phyloP scores from a whole-genome alignment of 30 jellyfish, hydroid and myxozoan species.

The Pseudorhiza aurosa region DNA sequence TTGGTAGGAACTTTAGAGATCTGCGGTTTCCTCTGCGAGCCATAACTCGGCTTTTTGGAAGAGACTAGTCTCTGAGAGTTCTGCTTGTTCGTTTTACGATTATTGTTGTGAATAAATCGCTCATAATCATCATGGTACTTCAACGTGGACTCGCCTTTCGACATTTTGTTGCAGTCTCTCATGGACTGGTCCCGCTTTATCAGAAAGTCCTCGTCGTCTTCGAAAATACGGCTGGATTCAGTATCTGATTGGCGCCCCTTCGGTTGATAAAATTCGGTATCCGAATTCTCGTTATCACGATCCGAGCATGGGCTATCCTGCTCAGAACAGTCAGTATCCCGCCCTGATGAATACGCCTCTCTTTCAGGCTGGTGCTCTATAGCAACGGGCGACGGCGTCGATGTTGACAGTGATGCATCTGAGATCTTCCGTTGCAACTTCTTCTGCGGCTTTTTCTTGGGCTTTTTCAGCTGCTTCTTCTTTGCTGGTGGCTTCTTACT shows the following conservation, averaged over 20 bases:
- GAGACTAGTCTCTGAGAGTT: conserved; percentile 26
- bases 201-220: conserved; percentile 28
- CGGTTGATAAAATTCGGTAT: conserved; percentile 20
- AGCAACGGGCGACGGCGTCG: conserved; percentile 51
- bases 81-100: conserved; percentile 26
- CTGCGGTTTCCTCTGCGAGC: neutral
- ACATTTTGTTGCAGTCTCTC: conserved; percentile 57
- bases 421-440: conserved; percentile 42
- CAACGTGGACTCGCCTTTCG: conserved; percentile 19
- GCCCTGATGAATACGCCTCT: conserved; percentile 51
- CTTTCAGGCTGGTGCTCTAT: conserved; percentile 31
- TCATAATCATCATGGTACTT: conserved; percentile 37
- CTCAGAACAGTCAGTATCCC: conserved; percentile 37
- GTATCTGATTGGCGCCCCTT: conserved; percentile 10
- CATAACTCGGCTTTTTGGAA: conserved; percentile 37
- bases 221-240: conserved; percentile 26
- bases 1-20: conserved; percentile 25
- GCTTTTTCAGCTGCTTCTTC: neutral
- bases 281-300: conserved; percentile 32
- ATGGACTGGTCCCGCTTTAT: conserved; percentile 1
- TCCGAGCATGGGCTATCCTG: conserved; percentile 53
- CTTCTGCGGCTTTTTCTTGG: conserved; percentile 55
- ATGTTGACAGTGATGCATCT: conserved; percentile 60
- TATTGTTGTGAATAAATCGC: conserved; percentile 40
- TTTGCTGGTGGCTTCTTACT: conserved; percentile 4